phyloP scores from a whole-genome alignment of 37 sponge, comb jelly and placozoan genomes.

The Petrosia ficiformis region DNA sequence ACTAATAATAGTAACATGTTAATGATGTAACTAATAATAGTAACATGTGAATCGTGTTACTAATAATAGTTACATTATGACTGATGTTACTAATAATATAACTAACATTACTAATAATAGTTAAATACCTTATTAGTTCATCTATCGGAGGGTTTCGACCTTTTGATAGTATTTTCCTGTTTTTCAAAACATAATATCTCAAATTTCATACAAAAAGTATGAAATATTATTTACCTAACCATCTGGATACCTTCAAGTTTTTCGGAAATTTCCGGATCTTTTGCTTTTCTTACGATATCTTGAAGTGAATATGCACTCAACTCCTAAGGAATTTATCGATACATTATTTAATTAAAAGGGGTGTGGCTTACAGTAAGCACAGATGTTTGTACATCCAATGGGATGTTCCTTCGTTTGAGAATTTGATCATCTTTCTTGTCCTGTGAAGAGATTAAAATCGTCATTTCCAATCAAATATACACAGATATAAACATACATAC shows the following conservation, averaged over 20 bases:
- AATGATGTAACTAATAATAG: too few relatives aligned
- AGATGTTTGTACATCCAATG: slow-evolving; percentile 12
- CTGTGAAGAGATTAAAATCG: slow-evolving; percentile 25
- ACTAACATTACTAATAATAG: too few relatives aligned
- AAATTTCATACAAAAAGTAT: not conserved
- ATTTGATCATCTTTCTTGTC: slow-evolving; percentile 75
- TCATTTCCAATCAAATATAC: too few relatives aligned
- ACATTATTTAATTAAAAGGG: not conserved
- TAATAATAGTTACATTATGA: too few relatives aligned
- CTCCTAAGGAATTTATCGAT: not conserved
- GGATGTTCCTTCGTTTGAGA: slow-evolving; percentile 79
- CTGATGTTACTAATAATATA: too few relatives aligned
- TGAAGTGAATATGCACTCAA: not conserved
- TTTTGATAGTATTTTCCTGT: slow-evolving; percentile 81
- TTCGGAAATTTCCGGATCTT: slow-evolving; percentile 42
- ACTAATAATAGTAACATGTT: too few relatives aligned
- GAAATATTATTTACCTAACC: slow-evolving; percentile 30
- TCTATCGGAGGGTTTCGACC: slow-evolving; percentile 88
- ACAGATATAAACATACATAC: too few relatives aligned
- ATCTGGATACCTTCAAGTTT: slow-evolving; percentile 63
- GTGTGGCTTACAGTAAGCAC: not conserved
- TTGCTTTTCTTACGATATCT: slow-evolving; percentile 40
- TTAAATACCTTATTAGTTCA: slow-evolving; percentile 74
- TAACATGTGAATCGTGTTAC: too few relatives aligned
- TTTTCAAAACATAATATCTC: not conserved